Evolutionary conservation across 2,888 invertebrate species (phyloP).

Genomic region (Lasioglossum leucozonium): DNA sequence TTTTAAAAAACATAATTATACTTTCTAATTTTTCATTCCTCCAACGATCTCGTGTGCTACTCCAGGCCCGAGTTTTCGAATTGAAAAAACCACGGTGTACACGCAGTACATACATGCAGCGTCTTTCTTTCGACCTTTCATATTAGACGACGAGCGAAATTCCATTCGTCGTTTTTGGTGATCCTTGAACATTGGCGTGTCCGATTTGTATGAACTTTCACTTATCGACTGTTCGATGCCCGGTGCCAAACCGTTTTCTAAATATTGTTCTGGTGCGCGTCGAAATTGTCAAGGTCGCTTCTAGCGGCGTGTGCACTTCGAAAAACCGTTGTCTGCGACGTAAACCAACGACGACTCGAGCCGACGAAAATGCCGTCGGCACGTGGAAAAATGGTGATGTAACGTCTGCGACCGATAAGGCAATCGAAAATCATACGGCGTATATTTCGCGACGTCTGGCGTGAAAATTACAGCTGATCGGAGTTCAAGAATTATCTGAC

Average conservation of each 20-base stretch:
- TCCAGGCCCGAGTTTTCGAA: not conserved
- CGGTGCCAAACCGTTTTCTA: slow-evolving; percentile 10
- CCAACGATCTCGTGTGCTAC: not conserved
- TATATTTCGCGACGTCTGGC: not conserved
- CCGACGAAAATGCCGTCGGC: not conserved
- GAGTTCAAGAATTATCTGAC: slow-evolving; percentile 54
- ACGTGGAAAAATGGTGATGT: not conserved
- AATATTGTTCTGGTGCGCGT: not conserved
- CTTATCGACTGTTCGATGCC: not conserved
- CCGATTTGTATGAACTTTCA: slow-evolving; percentile 18
- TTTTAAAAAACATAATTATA: not conserved
- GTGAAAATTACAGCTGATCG: slow-evolving; percentile 26
- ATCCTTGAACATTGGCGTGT: not conserved
- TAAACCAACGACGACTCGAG: not conserved
- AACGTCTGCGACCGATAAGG: slow-evolving; percentile 20
- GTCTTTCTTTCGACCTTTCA: not conserved
- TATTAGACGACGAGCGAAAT: not conserved
- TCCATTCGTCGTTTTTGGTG: not conserved
- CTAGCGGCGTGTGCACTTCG: not conserved
- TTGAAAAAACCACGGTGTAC: not conserved
- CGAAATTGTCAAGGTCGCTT: not conserved
- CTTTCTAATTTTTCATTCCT: not conserved
- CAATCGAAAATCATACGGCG: slow-evolving; percentile 3
- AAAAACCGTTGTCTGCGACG: not conserved
- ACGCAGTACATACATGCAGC: not conserved